Conservation (phyloP, 1,140 invertebrate species). For the Aphis craccivora region DNA sequence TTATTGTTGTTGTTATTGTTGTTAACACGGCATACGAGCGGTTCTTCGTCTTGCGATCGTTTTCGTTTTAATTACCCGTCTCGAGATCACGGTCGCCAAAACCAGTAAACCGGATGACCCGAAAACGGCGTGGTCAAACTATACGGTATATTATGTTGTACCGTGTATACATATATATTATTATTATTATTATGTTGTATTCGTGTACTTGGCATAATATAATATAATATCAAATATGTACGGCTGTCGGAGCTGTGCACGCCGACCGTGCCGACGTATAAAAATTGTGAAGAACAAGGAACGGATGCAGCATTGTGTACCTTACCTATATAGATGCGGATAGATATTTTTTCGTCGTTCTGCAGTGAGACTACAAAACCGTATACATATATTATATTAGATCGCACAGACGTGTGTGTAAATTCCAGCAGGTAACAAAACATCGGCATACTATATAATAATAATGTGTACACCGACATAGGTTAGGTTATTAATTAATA, state of each 20-base stretch:
- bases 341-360: neutral
- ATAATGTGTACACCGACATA: too few relatives aligned
- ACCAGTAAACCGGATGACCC: conserved; percentile 46
- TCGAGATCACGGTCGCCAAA: conserved; percentile 18
- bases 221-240: neutral
- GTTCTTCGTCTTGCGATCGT: neutral
- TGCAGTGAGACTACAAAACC: neutral
- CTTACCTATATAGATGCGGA: too few relatives aligned
- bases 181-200: neutral
- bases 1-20: neutral
- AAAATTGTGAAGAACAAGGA: neutral
- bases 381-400: neutral
- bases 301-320: neutral
- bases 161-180: neutral
- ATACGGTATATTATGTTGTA: neutral
- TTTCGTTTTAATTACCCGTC: conserved; percentile 27
- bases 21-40: neutral
- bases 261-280: neutral
- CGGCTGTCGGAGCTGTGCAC: neutral
- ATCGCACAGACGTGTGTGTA: neutral
- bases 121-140: neutral
- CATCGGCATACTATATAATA: too few relatives aligned
- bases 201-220: neutral
- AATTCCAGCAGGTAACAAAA: neutral
- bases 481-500: too few relatives aligned